A percentile compares a stretch with the other conserved stretches of the same genome.
These are phyloP conservation scores for Prunella himalayana DNA, from an alignment of 2,113 vertebrate species.

Conservation along the genomic window DNA sequence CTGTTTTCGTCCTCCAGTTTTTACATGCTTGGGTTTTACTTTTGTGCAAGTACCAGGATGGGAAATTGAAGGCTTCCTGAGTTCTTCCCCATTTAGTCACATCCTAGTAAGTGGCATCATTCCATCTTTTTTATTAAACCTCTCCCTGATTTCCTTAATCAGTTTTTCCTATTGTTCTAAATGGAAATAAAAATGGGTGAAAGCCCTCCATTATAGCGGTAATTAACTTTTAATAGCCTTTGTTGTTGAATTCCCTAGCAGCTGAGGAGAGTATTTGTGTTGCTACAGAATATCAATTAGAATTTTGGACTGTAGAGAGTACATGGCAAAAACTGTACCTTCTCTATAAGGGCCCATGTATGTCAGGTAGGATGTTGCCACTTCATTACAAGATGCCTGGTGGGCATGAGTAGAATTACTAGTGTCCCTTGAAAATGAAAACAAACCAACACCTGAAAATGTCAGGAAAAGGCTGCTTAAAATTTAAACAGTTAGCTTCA, in stretches of 20 bases:
- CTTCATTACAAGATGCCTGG: background rate
- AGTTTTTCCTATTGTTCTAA: background rate
- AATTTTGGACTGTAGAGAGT: background rate
- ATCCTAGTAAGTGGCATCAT: background rate
- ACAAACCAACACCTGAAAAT: background rate
- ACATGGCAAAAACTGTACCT: background rate
- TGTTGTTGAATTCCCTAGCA: conserved; percentile 12
- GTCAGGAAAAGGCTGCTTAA: background rate
- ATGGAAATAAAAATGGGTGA: background rate
- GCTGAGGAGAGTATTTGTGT: background rate
- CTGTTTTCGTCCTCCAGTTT: background rate
- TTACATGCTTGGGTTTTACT: background rate
- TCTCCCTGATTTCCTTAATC: background rate
- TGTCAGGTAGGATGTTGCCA: background rate
- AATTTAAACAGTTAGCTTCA: background rate
- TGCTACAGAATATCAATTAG: background rate
- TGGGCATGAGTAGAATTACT: background rate
- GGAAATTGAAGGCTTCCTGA: background rate
- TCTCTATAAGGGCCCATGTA: background rate
- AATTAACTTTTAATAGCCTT: conserved; percentile 31
- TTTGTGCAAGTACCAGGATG: background rate
- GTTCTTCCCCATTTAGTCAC: background rate
- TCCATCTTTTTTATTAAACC: background rate
- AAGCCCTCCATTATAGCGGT: background rate
- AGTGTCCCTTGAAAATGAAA: background rate